phyloP scores from a whole-genome alignment of 1,140 invertebrate genomes.

The Agrypnia vestita region DNA sequence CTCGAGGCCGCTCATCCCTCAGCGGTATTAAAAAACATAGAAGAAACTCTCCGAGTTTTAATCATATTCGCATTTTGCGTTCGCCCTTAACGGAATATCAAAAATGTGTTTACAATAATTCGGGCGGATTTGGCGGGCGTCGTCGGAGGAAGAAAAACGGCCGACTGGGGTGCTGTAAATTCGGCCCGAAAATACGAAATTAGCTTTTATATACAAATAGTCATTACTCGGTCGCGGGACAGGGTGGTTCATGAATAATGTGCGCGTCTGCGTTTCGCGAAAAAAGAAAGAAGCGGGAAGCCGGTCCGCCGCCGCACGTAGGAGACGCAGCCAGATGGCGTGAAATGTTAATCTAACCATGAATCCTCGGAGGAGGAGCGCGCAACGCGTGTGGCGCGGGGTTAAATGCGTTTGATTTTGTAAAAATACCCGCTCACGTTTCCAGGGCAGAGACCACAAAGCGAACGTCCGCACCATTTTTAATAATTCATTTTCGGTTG shows the following conservation, averaged over 20 bases:
- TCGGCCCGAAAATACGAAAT: constrained; percentile 7
- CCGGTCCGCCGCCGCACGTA: constrained; percentile 5
- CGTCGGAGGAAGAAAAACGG: constrained; percentile 17
- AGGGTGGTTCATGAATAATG: constrained; percentile 41
- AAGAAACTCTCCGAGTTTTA: too few relatives aligned
- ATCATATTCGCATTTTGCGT: too few relatives aligned
- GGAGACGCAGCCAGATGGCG: constrained; percentile 17
- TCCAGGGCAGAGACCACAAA: neutral
- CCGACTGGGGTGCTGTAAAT: constrained; percentile 19
- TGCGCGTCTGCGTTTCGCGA: constrained; percentile 13
- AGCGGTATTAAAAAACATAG: too few relatives aligned
- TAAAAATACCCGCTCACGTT: neutral
- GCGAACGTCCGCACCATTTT: neutral
- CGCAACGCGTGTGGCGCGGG: constrained; percentile 8
- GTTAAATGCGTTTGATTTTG: constrained; percentile 30
- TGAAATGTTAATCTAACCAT: constrained; percentile 36
- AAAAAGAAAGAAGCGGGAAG: constrained; percentile 25
- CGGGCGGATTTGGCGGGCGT: neutral
- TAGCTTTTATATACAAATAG: constrained; percentile 35
- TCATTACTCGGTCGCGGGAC: constrained; percentile 31
- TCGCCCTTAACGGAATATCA: too few relatives aligned
- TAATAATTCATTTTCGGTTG: too few relatives aligned
- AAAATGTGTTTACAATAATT: too few relatives aligned
- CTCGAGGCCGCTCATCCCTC: too few relatives aligned
- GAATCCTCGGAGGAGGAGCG: constrained; percentile 27